Evolutionary conservation across 2,797 vertebrate species (phyloP), one percentile per base, ranked within the genome.

Genomic region (Rhinella marina): DNA sequence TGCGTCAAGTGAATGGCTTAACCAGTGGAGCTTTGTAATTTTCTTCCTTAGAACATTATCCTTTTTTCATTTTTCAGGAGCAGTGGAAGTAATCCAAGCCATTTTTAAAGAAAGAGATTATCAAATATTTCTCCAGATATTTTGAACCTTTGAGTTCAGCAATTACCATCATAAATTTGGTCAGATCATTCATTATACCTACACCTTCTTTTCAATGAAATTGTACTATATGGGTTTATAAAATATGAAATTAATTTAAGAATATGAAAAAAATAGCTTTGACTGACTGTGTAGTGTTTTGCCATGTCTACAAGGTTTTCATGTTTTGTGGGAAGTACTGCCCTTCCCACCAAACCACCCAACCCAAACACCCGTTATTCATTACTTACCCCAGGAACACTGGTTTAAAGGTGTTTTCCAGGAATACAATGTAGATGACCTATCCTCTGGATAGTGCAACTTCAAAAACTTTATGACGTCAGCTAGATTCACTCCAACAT

Each of bases 1-100:
- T 76, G 79, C 72, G 82, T 70, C 32, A 84, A 81, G 62, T 85
- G n/a, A 84, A 85, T 68, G 27, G 76, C 52, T 80, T 70, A 54
- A 81, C 85, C 62, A 72, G 13, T 54, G 25, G 7, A 50, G 27
- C 62, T 70, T 78, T 61, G 29, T 88, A 64, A 52, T 59, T 57
- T 66, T 72, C 19, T 23, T 41, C 21, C n/a, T n/a, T 27, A 66
- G 56, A 59, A 76, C 57, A 61, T 75, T 52, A 62, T 87, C 27
- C 23, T 87, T 62, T 62, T 68, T 81, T 57, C 62, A 75, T 84
- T 81, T 50, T 50, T 87, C 32, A 86, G 25, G 27, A 25, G 1
- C 41, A 17, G 50, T 61, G 21, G n/a, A 52, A 70, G 48, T 72
- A 83, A 29, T 70, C 29, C 2, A 1, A 59, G 68, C 23, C 25